Evolutionary conservation across 2,888 invertebrate genomes (phyloP).

Genomic region (Drosophila paracracens): DNA sequence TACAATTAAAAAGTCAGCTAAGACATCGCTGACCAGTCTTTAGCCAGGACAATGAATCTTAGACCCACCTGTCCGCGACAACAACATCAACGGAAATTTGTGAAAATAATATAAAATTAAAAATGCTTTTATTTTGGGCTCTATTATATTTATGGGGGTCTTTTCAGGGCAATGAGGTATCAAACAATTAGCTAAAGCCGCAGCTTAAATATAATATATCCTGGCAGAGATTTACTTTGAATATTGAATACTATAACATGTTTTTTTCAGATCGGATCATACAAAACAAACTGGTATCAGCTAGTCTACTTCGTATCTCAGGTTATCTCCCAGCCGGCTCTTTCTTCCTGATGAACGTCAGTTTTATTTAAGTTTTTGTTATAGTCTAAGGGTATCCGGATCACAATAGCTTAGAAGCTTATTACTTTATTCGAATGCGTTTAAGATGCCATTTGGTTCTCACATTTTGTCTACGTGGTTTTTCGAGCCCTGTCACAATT

Average conservation of each 20-base stretch:
- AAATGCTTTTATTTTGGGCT: conserved; percentile 62
- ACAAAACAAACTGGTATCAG: too few species aligned
- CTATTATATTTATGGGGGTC: not conserved
- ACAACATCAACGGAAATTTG: conserved; percentile 30
- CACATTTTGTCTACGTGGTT: conserved; percentile 2
- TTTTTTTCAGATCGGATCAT: too few species aligned
- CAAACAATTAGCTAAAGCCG: conserved; percentile 19
- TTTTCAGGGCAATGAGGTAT: not conserved
- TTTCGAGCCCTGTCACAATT: conserved; percentile 15
- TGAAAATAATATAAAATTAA: conserved; percentile 62
- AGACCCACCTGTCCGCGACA: conserved; percentile 39
- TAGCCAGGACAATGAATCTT: conserved; percentile 58
- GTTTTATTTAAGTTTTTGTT: too few species aligned
- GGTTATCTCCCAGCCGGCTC: not conserved
- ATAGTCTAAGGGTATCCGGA: not conserved
- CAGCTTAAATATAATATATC: conserved; percentile 9
- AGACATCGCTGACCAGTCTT: conserved; percentile 24
- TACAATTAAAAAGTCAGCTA: conserved; percentile 77
- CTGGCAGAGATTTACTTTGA: not conserved
- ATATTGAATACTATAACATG: not conserved
- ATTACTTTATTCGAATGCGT: not conserved
- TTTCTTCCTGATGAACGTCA: not conserved
- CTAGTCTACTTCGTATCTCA: not conserved
- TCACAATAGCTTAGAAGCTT: not conserved
- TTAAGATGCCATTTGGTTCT: not conserved